A percentile compares a stretch with the other conserved stretches of the same genome.
These are phyloP conservation scores for Hiodon alosoides DNA, from an alignment of 2,113 vertebrate species.

Conservation along the genomic window DNA sequence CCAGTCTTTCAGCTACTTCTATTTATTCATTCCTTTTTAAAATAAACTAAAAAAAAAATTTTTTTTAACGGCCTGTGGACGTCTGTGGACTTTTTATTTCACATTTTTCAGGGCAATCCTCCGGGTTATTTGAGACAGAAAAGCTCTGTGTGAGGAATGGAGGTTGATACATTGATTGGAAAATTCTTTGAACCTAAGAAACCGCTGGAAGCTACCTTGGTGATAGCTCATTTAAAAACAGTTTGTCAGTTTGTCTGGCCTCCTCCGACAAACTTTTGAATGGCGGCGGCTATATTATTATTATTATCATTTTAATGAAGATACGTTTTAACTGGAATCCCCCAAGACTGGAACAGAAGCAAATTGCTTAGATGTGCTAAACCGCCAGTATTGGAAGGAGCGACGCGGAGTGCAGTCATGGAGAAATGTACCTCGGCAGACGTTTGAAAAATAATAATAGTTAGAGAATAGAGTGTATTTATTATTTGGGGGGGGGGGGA, in stretches of 20 bases:
- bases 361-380: too few relatives aligned
- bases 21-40: too few relatives aligned
- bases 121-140: background rate
- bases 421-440: too few relatives aligned
- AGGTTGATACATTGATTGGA: slow-evolving; percentile 23
- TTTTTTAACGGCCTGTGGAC: background rate
- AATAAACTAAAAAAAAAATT: background rate
- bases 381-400: too few relatives aligned
- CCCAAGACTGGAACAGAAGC: background rate
- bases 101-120: background rate
- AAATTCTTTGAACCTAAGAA: background rate
- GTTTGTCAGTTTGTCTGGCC: background rate
- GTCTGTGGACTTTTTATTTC: background rate
- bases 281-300: background rate
- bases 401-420: too few relatives aligned
- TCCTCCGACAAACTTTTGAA: background rate
- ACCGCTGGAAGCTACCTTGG: background rate
- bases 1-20: background rate
- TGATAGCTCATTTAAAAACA: background rate
- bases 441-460: background rate
- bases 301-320: background rate
- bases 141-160: background rate
- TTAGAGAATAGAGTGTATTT: too few relatives aligned
- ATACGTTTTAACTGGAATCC: background rate
- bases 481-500: background rate